Percentiles rank a stretch among this genome's conserved stretches.
phyloP scores from a whole-genome alignment of 2,888 invertebrate genomes.

The Drosophila imparisetae region DNA sequence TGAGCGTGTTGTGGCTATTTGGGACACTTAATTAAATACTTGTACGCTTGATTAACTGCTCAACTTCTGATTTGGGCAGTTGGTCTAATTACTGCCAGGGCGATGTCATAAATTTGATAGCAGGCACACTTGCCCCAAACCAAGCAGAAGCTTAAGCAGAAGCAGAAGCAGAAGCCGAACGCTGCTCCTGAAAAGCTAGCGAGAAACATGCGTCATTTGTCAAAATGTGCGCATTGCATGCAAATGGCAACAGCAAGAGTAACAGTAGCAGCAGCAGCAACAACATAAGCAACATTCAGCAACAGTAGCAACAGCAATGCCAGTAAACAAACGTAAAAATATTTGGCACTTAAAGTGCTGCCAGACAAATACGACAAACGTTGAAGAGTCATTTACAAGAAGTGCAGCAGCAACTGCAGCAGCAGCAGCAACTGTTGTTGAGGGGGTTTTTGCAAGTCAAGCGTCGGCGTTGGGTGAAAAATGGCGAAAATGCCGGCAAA shows the following conservation, averaged over 20 bases:
- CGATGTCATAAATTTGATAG: conserved; percentile 65
- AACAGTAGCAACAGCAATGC: conserved; percentile 26
- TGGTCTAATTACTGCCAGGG: conserved; percentile 60
- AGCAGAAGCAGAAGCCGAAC: background rate
- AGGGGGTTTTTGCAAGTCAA: conserved; percentile 41
- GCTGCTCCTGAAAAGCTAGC: conserved; percentile 17
- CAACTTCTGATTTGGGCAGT: conserved; percentile 52
- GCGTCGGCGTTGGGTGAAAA: conserved; percentile 59
- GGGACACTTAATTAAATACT: conserved; percentile 71
- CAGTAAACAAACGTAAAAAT: conserved; percentile 74
- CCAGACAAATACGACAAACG: conserved; percentile 79
- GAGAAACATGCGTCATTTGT: conserved; percentile 49
- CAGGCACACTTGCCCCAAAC: conserved; percentile 35
- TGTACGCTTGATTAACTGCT: conserved; percentile 65
- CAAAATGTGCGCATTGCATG: conserved; percentile 49
- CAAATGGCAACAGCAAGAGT: conserved; percentile 35
- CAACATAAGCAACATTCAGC: conserved; percentile 12
- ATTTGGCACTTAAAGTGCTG: conserved; percentile 78
- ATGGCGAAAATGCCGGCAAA: conserved; percentile 64
- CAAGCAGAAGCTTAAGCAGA: conserved; percentile 3
- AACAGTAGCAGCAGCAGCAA: conserved; percentile 17
- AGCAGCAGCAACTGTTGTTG: conserved; percentile 23
- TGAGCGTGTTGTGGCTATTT: conserved; percentile 5
- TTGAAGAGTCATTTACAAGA: conserved; percentile 76
- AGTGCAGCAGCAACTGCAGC: conserved; percentile 57